These are phyloP conservation scores for Tamias sibiricus DNA, from an alignment of 2,113 vertebrate genomes.

Conservation along the genomic window DNA sequence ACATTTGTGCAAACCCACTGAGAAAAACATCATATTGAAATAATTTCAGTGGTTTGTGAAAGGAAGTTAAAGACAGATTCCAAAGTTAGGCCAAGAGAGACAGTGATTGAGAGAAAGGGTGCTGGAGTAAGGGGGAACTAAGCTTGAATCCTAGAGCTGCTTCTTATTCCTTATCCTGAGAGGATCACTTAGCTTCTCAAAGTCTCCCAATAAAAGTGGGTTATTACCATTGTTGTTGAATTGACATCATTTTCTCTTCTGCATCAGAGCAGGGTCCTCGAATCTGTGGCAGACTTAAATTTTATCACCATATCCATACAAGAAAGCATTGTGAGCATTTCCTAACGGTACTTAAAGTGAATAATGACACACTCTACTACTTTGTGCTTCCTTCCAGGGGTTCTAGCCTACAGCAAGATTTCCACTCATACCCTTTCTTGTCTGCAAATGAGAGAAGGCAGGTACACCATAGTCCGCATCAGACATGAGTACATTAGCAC, in stretches of 20 bases:
- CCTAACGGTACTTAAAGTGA: not conserved
- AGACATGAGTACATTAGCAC: accelerated
- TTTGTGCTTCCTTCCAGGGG: not conserved
- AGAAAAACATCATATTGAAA: constrained; percentile 29
- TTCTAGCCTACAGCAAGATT: not conserved
- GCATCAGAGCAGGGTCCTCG: not conserved
- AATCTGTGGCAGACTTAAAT: constrained; percentile 14
- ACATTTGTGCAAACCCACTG: constrained; percentile 17
- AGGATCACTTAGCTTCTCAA: not conserved
- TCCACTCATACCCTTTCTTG: not conserved
- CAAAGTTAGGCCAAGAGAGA: not conserved
- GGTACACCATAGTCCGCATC: too few relatives aligned
- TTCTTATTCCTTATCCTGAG: not conserved
- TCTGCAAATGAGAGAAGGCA: not conserved
- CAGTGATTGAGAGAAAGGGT: not conserved
- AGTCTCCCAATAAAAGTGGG: not conserved
- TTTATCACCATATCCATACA: not conserved
- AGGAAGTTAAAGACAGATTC: constrained; percentile 2
- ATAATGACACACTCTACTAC: not conserved
- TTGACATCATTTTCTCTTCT: not conserved
- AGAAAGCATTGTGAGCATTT: not conserved
- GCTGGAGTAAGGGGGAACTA: not conserved
- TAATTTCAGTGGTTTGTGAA: constrained; percentile 8
- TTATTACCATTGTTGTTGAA: not conserved
- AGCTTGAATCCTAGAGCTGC: not conserved